These are phyloP conservation scores for Thunnus thynnus DNA, from an alignment of 2,113 vertebrate species.

Conservation along the genomic window DNA sequence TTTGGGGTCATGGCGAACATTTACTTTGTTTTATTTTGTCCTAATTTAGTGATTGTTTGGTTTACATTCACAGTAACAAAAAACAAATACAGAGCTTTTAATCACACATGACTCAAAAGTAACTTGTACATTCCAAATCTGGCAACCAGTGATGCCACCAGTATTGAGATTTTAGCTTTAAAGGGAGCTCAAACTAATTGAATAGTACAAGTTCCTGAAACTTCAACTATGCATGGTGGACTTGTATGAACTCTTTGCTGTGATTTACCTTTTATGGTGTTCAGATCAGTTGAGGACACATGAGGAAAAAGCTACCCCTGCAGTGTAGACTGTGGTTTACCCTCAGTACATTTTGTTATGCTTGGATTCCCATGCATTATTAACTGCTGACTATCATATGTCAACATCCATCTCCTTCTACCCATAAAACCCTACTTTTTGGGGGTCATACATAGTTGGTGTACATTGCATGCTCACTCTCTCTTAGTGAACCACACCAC, in stretches of 20 bases:
- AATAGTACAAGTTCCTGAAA: not conserved
- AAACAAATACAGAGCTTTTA: not conserved
- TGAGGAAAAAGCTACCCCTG: not conserved
- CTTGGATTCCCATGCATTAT: slow-evolving; percentile 19
- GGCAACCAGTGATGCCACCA: not conserved
- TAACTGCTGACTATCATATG: slow-evolving; percentile 28
- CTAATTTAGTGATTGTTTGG: not conserved
- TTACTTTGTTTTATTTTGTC: not conserved
- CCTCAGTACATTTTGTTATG: slow-evolving; percentile 8
- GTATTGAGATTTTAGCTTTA: not conserved
- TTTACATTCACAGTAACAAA: not conserved
- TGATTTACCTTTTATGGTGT: slow-evolving; percentile 1
- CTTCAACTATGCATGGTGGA: not conserved
- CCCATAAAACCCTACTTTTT: slow-evolving; percentile 2
- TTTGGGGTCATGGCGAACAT: not conserved
- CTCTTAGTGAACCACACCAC: slow-evolving; percentile 5
- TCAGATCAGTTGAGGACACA: slow-evolving; percentile 8
- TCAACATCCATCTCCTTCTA: slow-evolving; percentile 11
- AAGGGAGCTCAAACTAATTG: not conserved
- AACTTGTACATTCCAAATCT: not conserved
- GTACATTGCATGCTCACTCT: slow-evolving; percentile 17
- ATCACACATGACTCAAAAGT: not conserved
- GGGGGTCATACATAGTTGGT: not conserved
- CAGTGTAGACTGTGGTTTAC: slow-evolving; percentile 12
- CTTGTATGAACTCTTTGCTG: not conserved